Conservation (phyloP, 2,888 invertebrate species). For the Sepioteuthis lessoniana region DNA sequence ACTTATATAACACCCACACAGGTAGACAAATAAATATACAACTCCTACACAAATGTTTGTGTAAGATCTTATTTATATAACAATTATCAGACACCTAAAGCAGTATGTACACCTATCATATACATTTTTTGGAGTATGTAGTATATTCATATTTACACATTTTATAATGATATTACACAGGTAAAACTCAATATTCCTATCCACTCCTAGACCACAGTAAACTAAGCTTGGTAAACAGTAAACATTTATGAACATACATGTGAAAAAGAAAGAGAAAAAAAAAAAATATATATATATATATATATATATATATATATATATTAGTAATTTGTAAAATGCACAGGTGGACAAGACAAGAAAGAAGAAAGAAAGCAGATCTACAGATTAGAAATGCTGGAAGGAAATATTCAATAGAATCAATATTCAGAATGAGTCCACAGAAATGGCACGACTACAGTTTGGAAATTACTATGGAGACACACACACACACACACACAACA, state of each 20-base stretch:
- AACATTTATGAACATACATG: background rate
- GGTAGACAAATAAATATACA: too few species aligned
- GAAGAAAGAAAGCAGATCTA: background rate
- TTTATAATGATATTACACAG: background rate
- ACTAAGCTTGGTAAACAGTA: background rate
- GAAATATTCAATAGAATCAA: background rate
- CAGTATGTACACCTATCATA: too few species aligned
- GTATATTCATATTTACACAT: too few species aligned
- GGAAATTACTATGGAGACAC: background rate
- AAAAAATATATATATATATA: background rate
- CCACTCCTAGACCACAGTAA: background rate
- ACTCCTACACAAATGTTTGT: too few species aligned
- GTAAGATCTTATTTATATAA: too few species aligned
- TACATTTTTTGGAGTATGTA: too few species aligned
- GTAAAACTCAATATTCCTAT: background rate
- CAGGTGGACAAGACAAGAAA: background rate
- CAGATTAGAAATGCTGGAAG: conserved; percentile 15
- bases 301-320: background rate
- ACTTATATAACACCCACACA: too few species aligned
- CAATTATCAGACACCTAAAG: too few species aligned
- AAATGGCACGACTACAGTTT: background rate
- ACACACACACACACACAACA: background rate
- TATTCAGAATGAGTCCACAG: background rate
- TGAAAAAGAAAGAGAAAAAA: background rate
- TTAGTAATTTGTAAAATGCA: background rate